Evolutionary conservation across 2,113 vertebrate species (phyloP).

Genomic region (Pavo muticus): DNA sequence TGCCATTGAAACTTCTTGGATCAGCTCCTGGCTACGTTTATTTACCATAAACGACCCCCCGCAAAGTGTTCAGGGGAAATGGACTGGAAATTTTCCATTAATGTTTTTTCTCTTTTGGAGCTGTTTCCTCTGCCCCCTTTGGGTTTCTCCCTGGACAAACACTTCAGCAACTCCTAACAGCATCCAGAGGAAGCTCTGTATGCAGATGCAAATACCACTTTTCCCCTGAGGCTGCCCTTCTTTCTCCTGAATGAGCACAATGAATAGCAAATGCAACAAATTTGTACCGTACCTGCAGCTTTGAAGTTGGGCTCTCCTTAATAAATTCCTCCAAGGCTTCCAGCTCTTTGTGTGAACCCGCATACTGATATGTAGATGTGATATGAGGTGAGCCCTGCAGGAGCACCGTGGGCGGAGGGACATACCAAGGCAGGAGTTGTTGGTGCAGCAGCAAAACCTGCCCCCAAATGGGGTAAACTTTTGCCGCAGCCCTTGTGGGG

Average conservation of each 20-base stretch:
- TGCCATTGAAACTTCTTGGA: not conserved
- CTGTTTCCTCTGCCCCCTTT: not conserved
- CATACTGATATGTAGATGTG: conserved; percentile 61
- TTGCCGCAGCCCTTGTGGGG: not conserved
- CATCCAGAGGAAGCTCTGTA: not conserved
- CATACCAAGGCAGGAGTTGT: not conserved
- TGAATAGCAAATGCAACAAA: conserved; percentile 61
- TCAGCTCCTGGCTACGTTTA: not conserved
- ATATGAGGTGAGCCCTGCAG: conserved; percentile 13
- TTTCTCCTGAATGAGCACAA: conserved; percentile 45
- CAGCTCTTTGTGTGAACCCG: conserved; percentile 37
- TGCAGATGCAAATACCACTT: conserved; percentile 24
- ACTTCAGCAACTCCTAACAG: not conserved
- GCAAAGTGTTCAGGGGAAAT: not conserved
- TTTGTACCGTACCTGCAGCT: conserved; percentile 56
- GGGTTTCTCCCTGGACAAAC: not conserved
- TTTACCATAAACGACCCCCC: not conserved
- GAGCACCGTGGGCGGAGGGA: conserved; percentile 6
- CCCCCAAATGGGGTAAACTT: not conserved
- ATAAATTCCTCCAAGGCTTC: conserved; percentile 64
- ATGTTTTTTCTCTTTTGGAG: not conserved
- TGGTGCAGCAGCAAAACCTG: not conserved
- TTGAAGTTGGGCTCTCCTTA: conserved; percentile 58
- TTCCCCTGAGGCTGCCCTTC: conserved; percentile 42
- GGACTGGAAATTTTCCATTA: not conserved